Evolutionary conservation across 2,888 invertebrate genomes (phyloP), one percentile per base, ranked within the genome.

Genomic region (Volucella inflata): DNA sequence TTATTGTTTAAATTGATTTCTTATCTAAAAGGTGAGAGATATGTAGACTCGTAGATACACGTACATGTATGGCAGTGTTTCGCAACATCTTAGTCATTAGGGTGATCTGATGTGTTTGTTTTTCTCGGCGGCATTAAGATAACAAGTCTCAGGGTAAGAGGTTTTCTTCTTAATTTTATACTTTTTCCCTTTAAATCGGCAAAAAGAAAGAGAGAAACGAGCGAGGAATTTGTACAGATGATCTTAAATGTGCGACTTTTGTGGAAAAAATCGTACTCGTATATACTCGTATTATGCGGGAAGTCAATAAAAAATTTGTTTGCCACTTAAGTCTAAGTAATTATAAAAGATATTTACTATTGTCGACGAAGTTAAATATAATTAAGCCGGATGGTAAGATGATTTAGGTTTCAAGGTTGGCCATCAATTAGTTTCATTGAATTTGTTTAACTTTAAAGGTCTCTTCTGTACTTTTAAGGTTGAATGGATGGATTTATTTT

Each of bases 11-110:
- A 72, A 78, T 78, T 51, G 62, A 74, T 77, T 67, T 60, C 53
- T 46, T 60, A 76, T 64, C 65, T 65, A 60, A 46, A 67, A 62
- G 77, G 77, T 83, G 72, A 44, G 48, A 79, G 42, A 70, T 70
- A 44, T 2, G 2, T 14, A 57, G 38, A 38, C 59, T 60, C 12
- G 38, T n/a, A n/a, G 30, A 44, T 44, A 44, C 14, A 30, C 14
- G n/a, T 11, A 10, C 21, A 46, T 30, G 14, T 48, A 38, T 51
- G 30, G 16, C 16, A 3, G 3, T 36, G 50, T 30, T 75, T 75
- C 57, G 10, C 30, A 64, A 70, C 50, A 44, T 51, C 51, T 70
- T 70, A 36, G 71, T 21, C 21, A 10, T 21, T 11, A 11, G 70
- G 65, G 46, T 74, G 80, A 62, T 64, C 38, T 70, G 55, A 14